Evolutionary conservation across 2,888 invertebrate genomes (phyloP).

Genomic region (Brachypterus glaber): DNA sequence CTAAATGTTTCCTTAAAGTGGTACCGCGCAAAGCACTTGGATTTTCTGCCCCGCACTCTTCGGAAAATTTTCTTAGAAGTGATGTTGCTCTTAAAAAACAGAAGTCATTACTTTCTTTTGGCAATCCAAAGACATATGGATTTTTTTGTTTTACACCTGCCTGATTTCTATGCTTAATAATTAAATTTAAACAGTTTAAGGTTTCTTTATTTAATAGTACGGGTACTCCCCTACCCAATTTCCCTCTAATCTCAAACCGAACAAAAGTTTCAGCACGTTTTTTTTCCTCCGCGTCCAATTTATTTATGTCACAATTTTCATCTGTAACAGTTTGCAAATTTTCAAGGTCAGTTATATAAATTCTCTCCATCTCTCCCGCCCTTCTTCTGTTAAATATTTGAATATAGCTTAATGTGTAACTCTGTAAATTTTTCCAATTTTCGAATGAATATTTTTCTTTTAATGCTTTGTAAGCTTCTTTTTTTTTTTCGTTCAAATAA

Average conservation of each 20-base stretch:
- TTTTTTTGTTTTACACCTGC: conserved; percentile 7
- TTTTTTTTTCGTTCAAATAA: conserved; percentile 6
- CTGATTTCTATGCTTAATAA: conserved; percentile 7
- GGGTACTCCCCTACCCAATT: conserved; percentile 9
- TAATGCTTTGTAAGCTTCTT: conserved; percentile 1
- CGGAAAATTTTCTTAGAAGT: conserved; percentile 14
- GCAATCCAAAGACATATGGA: conserved; percentile 9
- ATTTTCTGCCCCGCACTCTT: conserved; percentile 7
- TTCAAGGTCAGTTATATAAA: conserved; percentile 8
- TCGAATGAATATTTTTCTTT: conserved; percentile 6
- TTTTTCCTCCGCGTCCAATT: conserved; percentile 2
- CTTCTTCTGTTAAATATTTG: conserved; percentile 14
- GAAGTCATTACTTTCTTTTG: conserved; percentile 19
- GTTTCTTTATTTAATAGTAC: conserved; percentile 8
- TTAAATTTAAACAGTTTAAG: conserved; percentile 1
- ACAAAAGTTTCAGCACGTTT: conserved; percentile 6
- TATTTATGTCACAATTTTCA: too few species aligned
- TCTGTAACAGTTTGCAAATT: too few species aligned
- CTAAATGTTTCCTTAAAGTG: conserved; percentile 6
- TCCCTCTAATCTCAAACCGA: conserved; percentile 9
- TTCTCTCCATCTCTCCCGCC: conserved; percentile 12
- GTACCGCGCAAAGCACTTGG: conserved; percentile 6
- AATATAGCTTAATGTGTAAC: conserved; percentile 8
- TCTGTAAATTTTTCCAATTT: conserved; percentile 7
- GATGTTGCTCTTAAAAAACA: conserved; percentile 17